phyloP scores from a whole-genome alignment of 2,797 vertebrate species.

The Sebastiscus albofasciatus region DNA sequence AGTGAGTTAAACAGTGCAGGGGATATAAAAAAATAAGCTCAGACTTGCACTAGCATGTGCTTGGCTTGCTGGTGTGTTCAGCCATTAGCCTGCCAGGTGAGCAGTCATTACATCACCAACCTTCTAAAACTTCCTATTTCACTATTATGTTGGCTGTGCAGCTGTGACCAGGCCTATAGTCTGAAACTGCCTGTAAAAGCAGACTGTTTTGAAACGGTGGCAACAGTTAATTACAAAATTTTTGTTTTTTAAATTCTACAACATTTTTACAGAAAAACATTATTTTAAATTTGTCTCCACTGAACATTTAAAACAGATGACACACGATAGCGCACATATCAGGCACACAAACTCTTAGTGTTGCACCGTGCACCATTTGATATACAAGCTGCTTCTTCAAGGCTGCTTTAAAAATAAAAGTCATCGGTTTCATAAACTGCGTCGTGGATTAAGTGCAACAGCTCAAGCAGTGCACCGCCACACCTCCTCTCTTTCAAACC shows the following conservation, averaged over 20 bases:
- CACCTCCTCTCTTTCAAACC: background rate
- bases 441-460: background rate
- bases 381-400: background rate
- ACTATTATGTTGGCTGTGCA: background rate
- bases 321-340: background rate
- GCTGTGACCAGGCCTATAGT: background rate
- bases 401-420: conserved; percentile 1
- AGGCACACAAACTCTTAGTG: background rate
- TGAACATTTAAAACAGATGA: background rate
- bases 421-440: background rate
- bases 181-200: background rate
- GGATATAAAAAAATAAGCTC: background rate
- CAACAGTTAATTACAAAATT: too few relatives aligned
- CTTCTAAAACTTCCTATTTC: background rate
- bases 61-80: background rate
- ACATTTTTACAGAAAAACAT: background rate
- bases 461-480: background rate
- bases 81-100: too few relatives aligned
- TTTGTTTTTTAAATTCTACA: too few relatives aligned
- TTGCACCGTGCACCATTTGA: background rate
- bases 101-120: background rate
- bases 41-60: background rate
- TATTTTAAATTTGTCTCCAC: too few relatives aligned
- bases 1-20: background rate
- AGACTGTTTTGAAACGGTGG: background rate